Evolutionary conservation across 2,888 invertebrate species (phyloP), one percentile per base, ranked within the genome.

Genomic region (Scaptomyza parva): DNA sequence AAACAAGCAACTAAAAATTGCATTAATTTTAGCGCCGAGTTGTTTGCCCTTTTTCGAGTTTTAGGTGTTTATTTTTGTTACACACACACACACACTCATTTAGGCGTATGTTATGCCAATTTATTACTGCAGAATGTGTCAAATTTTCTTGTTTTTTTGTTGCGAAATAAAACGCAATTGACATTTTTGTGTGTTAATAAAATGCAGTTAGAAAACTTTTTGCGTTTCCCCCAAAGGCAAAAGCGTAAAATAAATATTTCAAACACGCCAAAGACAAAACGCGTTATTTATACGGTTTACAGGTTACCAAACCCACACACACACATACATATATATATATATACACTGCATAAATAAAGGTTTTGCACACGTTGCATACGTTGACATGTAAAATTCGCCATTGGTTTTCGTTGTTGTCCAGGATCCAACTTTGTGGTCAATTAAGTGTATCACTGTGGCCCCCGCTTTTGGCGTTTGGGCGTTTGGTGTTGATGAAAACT

Each of bases 131-230:
- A 61, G 65, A 67, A 59, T 60, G 47, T 64, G 73, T 53, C 66
- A 76, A 66, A 52, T 48, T 73, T 69, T 71, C n/a, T n/a, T n/a
- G n/a, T 55, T 6, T 43, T 30, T 28, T 9, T 26, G 22, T 26
- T 26, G 8, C 9, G 0, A 87, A 86, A 79, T 74, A 88, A 86
- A 77, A 88, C 86, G 80, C 83, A 83, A 83, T 88, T 83, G 74
- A 79, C 4, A 76, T 82, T 86, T 87, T 72, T 22, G 30, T 11
- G 52, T 66, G 79, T 86, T 83, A 83, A 86, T 88, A 88, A 83
- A 87, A 86, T 86, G 82, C 82, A 83, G 88, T 87, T 87, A 69
- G 66, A 70, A 79, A 84, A 58, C 45, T 69, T 87, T 72, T n/a
- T n/a, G n/a, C n/a, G n/a, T n/a, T n/a, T n/a, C 40, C 57, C 51